Evolutionary conservation across 2,113 vertebrate species (phyloP).

Genomic region (Cavia porcellus): DNA sequence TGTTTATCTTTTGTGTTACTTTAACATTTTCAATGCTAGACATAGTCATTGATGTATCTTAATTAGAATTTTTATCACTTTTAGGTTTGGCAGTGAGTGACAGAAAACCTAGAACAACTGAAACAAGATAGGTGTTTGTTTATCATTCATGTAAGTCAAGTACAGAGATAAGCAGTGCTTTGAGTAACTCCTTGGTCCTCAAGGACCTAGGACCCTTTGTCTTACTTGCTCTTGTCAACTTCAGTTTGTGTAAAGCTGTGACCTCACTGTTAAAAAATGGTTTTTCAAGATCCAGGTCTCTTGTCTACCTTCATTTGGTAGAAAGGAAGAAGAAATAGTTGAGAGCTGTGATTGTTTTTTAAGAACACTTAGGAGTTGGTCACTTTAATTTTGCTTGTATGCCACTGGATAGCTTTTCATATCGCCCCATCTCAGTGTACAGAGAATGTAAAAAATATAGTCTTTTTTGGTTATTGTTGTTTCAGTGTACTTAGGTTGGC

Average conservation of each 20-base stretch:
- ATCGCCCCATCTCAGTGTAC: not conserved
- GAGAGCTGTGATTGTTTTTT: not conserved
- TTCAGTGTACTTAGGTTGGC: not conserved
- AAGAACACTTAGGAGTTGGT: not conserved
- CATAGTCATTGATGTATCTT: not conserved
- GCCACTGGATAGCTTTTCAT: not conserved
- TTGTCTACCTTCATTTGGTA: not conserved
- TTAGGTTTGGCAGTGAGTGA: slow-evolving; percentile 17
- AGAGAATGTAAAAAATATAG: not conserved
- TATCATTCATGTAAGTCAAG: slow-evolving; percentile 18
- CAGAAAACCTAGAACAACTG: slow-evolving; percentile 20
- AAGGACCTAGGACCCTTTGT: not conserved
- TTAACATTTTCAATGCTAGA: slow-evolving; percentile 12
- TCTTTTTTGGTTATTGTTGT: not conserved
- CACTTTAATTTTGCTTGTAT: not conserved
- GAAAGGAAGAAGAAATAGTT: not conserved
- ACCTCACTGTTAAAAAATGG: not conserved
- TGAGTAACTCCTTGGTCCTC: not conserved
- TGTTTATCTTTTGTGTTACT: slow-evolving; percentile 25
- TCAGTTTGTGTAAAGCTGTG: not conserved
- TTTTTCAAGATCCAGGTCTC: not conserved
- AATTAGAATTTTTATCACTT: slow-evolving; percentile 7
- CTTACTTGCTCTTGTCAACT: not conserved
- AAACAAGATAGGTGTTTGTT: slow-evolving; percentile 11
- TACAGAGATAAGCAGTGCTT: not conserved